Base-by-base conservation (phyloP, 2,888 invertebrate species). In the Dynastes grantii region DNA sequence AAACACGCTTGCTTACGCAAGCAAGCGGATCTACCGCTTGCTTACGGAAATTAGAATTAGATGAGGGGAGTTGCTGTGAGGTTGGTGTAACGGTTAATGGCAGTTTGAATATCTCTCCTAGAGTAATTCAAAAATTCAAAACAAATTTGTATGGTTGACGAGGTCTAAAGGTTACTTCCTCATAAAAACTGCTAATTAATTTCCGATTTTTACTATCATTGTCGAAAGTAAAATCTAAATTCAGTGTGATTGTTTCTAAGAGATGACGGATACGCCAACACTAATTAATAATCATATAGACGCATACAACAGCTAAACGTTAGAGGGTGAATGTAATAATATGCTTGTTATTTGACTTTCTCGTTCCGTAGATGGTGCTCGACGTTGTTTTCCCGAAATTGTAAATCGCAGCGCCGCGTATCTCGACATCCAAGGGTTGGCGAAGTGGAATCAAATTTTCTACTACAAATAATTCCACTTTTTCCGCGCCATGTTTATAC, bases 381-480 rank as follows among this genome's bases (percentile, higher is more conserved):
- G 55, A 58, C 8, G 8, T 58, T 22, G 22, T 16, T 58, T 58
- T 58, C 0, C 16, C 5, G 16, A 16, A 58, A 58, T 16, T 58
- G 22, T 22, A 58, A 16, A 58, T 58, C 16, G 16, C 5, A 1
- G 6, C 16, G 55, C 22, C 55, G 55, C 55, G 16, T 9, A 58
- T 16, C 55, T 22, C n/a, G 16, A 29, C 32, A 70, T 70, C 53
- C 70, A 53, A 51, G 70, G 11, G 32, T 16, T 53, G 53, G 49
- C 9, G 70, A 32, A 53, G 70, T 32, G 51, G 49, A 70, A 70
- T 53, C 70, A 70, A 70, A 70, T 70, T 70, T 53, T 53, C 53
- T 70, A 70, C 70, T 70, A 70, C 70, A 70, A 70, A 70, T 70
- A 70, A 53, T 70, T 70, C 70, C 70, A 53, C 70, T 51, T 64